Conservation (phyloP, 2,888 invertebrate species). For the Heteromurus nitidus region DNA sequence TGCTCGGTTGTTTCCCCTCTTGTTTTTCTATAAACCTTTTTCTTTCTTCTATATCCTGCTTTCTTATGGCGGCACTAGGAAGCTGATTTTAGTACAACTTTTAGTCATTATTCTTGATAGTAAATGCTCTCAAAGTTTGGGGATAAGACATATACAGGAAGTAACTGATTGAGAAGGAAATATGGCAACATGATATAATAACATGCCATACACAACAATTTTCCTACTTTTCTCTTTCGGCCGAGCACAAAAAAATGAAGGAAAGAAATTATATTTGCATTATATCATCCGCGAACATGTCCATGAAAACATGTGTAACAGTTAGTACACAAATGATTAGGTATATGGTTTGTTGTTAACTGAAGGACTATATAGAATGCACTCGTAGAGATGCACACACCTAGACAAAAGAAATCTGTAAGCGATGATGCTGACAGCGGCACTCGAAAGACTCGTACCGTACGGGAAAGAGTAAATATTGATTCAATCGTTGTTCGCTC, state of each 20-base stretch:
- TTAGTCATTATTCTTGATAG: background rate
- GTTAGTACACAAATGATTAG: too few species aligned
- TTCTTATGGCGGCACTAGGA: too few species aligned
- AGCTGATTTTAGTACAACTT: constrained; percentile 5
- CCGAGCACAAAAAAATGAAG: background rate
- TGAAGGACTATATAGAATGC: too few species aligned
- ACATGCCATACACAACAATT: constrained; percentile 7
- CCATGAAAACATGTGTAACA: background rate
- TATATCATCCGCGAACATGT: background rate
- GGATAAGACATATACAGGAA: constrained; percentile 53
- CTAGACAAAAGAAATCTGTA: constrained; percentile 40
- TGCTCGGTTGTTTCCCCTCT: constrained; percentile 3
- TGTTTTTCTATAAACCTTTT: too few species aligned
- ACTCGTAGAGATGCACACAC: too few species aligned
- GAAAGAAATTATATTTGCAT: constrained; percentile 43
- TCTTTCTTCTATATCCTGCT: too few species aligned
- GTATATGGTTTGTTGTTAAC: too few species aligned
- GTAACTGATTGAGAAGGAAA: constrained; percentile 52
- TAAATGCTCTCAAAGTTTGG: constrained; percentile 22
- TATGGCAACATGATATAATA: constrained; percentile 39
- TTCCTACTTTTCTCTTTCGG: constrained; percentile 8
- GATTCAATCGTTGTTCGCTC: constrained; percentile 57
- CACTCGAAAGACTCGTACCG: constrained; percentile 43
- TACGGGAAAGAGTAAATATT: constrained; percentile 57
- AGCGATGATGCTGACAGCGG: constrained; percentile 40